These are phyloP conservation scores for Parotia lawesii DNA, from an alignment of 2,113 vertebrate genomes.

Conservation along the genomic window DNA sequence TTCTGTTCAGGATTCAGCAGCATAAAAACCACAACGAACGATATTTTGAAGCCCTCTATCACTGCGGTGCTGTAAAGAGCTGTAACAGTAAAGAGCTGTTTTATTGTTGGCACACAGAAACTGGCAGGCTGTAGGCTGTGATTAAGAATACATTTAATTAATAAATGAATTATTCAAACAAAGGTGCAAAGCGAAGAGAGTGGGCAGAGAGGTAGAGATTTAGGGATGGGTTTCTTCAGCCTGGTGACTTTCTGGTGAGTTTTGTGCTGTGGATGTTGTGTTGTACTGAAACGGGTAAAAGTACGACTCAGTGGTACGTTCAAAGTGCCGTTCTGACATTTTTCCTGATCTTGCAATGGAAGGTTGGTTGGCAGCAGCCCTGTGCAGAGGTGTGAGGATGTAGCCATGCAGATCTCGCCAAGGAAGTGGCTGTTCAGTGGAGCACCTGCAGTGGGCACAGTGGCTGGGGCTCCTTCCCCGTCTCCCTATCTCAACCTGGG, in stretches of 20 bases:
- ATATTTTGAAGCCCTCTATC: background rate
- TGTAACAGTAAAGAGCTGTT: background rate
- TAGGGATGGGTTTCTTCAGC: background rate
- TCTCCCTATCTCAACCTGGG: fast-evolving
- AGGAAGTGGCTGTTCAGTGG: background rate
- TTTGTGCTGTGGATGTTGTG: background rate
- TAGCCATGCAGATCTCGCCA: background rate
- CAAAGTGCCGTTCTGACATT: background rate
- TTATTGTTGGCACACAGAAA: background rate
- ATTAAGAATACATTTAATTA: background rate
- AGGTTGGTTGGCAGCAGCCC: background rate
- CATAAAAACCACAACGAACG: fast-evolving
- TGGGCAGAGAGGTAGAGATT: background rate
- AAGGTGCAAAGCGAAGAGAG: background rate
- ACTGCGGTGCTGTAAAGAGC: background rate
- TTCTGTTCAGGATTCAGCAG: background rate
- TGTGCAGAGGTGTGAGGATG: background rate
- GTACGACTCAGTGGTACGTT: fast-evolving
- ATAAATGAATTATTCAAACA: background rate
- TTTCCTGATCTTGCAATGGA: background rate
- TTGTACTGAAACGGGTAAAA: background rate
- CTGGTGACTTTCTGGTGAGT: background rate
- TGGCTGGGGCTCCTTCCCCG: background rate
- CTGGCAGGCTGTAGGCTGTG: background rate
- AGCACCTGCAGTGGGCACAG: fast-evolving